Evolutionary conservation across 2,113 vertebrate genomes (phyloP).

Genomic region (Hucho hucho): DNA sequence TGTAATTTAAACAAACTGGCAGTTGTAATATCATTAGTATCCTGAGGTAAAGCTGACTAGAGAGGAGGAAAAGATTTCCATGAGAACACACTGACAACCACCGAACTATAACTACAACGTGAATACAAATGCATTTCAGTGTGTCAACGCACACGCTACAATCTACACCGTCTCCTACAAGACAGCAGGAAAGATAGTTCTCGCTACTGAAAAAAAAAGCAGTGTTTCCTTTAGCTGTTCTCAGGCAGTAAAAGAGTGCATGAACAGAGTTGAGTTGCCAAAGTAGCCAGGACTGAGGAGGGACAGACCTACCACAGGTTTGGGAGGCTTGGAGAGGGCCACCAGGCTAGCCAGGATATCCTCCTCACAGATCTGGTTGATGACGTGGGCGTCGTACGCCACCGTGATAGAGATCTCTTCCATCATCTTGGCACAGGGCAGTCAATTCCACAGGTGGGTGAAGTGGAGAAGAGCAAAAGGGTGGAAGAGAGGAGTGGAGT

Average conservation of each 20-base stretch:
- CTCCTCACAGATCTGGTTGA: slow-evolving; percentile 87
- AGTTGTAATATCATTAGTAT: slow-evolving; percentile 3
- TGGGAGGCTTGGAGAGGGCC: slow-evolving; percentile 88
- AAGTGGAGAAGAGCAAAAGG: not conserved
- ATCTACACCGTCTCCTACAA: not conserved
- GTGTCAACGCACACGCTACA: not conserved
- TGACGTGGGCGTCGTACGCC: slow-evolving; percentile 95
- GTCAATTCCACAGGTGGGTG: slow-evolving; percentile 14
- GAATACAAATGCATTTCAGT: not conserved
- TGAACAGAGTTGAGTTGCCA: not conserved
- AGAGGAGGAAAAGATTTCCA: not conserved
- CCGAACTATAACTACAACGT: not conserved
- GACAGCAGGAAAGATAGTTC: not conserved
- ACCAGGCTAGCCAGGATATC: slow-evolving; percentile 89
- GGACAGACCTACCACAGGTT: slow-evolving; percentile 83
- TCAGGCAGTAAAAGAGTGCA: not conserved
- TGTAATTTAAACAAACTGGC: slow-evolving; percentile 55
- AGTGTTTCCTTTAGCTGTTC: not conserved
- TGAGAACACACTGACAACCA: not conserved
- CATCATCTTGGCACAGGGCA: slow-evolving; percentile 84
- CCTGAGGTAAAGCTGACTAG: not conserved
- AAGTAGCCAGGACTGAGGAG: not conserved
- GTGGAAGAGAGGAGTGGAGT: slow-evolving; percentile 20
- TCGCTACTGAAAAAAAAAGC: not conserved
- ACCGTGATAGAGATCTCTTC: slow-evolving; percentile 94